Evolutionary conservation across 2,113 vertebrate species (phyloP).

Genomic region (Rhegmatorhina hoffmannsi): DNA sequence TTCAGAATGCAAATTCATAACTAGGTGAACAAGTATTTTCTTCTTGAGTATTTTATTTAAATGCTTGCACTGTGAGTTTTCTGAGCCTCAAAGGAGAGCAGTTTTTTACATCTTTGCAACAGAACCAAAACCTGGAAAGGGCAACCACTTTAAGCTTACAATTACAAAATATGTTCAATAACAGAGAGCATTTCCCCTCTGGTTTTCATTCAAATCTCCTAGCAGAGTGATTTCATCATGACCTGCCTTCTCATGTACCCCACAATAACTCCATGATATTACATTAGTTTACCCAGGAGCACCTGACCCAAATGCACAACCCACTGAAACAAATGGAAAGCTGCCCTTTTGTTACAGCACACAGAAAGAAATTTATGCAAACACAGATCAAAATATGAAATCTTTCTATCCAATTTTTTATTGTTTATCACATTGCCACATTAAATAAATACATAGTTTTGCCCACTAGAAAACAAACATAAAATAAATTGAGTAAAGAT

Average conservation of each 20-base stretch:
- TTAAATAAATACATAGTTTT: neutral
- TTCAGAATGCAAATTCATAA: neutral
- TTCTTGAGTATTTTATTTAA: neutral
- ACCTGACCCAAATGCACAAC: neutral
- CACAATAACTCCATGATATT: neutral
- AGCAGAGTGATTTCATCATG: neutral
- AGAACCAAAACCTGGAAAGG: neutral
- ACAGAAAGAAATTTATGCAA: neutral
- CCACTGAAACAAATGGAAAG: neutral
- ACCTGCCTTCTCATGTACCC: neutral
- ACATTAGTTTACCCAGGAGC: neutral
- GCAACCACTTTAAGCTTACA: neutral
- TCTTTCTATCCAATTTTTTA: neutral
- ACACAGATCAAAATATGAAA: neutral
- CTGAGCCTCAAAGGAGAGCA: neutral
- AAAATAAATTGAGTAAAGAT: neutral
- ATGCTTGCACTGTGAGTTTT: neutral
- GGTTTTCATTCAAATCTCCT: neutral
- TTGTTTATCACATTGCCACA: neutral
- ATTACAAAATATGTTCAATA: neutral
- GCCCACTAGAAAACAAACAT: neutral
- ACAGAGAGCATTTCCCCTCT: neutral
- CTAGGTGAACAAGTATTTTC: neutral
- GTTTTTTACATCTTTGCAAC: neutral
- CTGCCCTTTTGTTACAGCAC: neutral